These are phyloP conservation scores for Lucinisca nassula DNA, from an alignment of 2,888 invertebrate genomes.

Conservation along the genomic window DNA sequence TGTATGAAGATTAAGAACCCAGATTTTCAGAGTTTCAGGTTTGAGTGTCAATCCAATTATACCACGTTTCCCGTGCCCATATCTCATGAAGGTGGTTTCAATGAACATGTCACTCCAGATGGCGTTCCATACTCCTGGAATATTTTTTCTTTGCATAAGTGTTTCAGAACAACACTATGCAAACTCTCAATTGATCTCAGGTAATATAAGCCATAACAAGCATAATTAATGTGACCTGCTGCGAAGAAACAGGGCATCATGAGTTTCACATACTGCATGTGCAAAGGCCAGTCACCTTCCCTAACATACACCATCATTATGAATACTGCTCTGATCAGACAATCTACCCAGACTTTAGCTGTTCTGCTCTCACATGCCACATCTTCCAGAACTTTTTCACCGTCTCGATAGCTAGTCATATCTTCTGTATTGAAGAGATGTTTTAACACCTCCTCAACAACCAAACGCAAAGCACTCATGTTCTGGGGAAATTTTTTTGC, in stretches of 20 bases:
- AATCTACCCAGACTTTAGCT: conserved; percentile 60
- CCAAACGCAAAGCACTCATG: no score
- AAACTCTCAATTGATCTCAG: conserved; percentile 64
- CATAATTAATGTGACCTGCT: conserved; percentile 70
- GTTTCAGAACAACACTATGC: conserved; percentile 38
- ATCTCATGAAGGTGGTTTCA: conserved; percentile 76
- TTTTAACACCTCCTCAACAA: conserved; percentile 34
- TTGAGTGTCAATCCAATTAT: conserved; percentile 75
- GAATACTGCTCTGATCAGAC: conserved; percentile 64
- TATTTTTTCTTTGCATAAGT: conserved; percentile 69
- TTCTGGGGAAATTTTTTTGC: no score
- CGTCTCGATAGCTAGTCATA: background rate
- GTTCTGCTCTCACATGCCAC: conserved; percentile 29
- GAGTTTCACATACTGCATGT: conserved; percentile 48
- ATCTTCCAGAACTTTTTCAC: background rate
- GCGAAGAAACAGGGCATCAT: conserved; percentile 76
- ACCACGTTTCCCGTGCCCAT: conserved; percentile 72
- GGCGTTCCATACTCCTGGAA: conserved; percentile 71
- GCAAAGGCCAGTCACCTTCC: conserved; percentile 70
- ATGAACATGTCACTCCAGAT: conserved; percentile 77
- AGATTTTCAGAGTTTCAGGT: conserved; percentile 60
- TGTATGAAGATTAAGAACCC: conserved; percentile 68
- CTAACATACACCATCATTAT: conserved; percentile 66
- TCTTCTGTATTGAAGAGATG: background rate
- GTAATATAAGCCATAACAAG: conserved; percentile 71